Conservation (phyloP, 2,888 invertebrate species). For the Polietes domitor region DNA sequence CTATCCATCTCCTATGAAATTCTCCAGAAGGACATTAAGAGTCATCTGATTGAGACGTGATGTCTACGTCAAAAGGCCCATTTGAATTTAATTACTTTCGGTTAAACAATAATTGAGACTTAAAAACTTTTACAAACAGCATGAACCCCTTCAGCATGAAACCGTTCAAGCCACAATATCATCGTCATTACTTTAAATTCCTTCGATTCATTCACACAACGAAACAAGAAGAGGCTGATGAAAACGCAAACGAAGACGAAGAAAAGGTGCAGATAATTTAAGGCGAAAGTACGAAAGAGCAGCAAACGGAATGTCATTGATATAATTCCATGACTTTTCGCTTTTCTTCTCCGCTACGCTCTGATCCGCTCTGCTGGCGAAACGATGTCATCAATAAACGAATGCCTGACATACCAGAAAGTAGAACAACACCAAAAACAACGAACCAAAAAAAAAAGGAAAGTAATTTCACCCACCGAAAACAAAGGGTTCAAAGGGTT, state of each 20-base stretch:
- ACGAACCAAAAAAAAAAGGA: neutral
- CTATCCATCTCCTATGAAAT: no score
- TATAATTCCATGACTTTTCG: constrained; percentile 51
- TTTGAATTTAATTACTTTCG: neutral
- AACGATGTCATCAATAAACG: constrained; percentile 32
- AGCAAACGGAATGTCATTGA: constrained; percentile 30
- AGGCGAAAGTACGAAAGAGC: neutral
- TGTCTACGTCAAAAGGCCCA: neutral
- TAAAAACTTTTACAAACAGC: neutral
- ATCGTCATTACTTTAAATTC: neutral
- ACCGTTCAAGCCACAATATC: neutral
- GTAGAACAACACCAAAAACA: constrained; percentile 19
- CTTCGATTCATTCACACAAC: neutral
- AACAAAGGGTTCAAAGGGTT: constrained; percentile 51
- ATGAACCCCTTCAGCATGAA: neutral
- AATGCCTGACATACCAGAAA: constrained; percentile 42
- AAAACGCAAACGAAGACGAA: neutral
- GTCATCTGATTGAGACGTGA: neutral
- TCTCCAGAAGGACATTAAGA: neutral
- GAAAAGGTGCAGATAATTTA: neutral
- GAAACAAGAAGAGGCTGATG: neutral
- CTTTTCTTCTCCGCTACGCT: constrained; percentile 8
- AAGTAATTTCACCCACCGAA: constrained; percentile 15
- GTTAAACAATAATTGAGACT: neutral
- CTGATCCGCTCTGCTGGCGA: neutral